Evolutionary conservation across 1,140 invertebrate species (phyloP), one percentile per base, ranked within the genome.

Genomic region (Bradynema listronoti): DNA sequence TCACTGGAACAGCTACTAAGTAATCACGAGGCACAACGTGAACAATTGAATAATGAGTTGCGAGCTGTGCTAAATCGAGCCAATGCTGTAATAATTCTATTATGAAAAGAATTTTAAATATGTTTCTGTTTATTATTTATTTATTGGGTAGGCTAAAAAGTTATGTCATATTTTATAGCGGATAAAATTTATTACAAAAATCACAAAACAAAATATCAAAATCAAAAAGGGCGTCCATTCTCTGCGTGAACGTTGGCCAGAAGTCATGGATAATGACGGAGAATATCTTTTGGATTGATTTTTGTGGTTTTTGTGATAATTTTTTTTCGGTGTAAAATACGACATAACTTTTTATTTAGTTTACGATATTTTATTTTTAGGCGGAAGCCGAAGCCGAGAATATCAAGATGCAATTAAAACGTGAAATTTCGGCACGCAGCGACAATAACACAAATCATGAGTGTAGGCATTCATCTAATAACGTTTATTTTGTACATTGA

Each of bases 1-100:
- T 61, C 49, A 36, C 19, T 61, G 52, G 59, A 61, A n/a, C 59
- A 61, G 24, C 54, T 49, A 32, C 43, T 61, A 16, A 42, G 22
- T 47, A 61, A 61, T 49, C 33, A 46, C 22, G 39, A 46, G 4
- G 59, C 42, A 7, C 45, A 41, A n/a, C 45, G 42, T 36, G 42
- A 47, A 19, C 53, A 61, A 25, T 25, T 61, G 14, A 54, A 34
- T 11, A 34, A 42, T 19, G 56, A 55, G 9, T 22, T 61, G 7
- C 42, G 59, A 49, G 22, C 27, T 22, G 59, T 45, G 29, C 9
- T 62, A 22, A 36, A 61, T 24, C 33, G 59, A 29, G 59, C 58
- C 16, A 61, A 61, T 47, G 49, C 47, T 61, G 58, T 61, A 54
- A 61, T 24, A 9, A 9, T 39, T 39, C 19, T 39, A 39, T n/a